Evolutionary conservation across 2,797 vertebrate species (phyloP).

Genomic region (Melanotaenia trifasciata): DNA sequence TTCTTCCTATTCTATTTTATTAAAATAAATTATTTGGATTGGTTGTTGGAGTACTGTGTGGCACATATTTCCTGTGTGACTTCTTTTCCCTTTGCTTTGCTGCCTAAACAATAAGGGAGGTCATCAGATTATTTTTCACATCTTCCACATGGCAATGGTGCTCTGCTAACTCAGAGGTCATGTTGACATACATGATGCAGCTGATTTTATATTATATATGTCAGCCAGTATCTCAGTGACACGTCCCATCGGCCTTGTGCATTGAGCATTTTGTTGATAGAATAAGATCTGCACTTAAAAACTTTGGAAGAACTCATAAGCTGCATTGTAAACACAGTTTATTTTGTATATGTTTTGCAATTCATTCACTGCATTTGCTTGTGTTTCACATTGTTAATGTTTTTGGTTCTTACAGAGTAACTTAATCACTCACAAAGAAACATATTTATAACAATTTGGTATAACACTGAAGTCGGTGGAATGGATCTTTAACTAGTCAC

Average conservation of each 20-base stretch:
- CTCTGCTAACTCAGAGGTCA: background rate
- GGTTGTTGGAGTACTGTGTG: background rate
- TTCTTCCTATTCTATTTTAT: too few species aligned
- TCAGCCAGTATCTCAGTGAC: background rate
- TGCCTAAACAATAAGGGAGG: background rate
- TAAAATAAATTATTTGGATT: too few species aligned
- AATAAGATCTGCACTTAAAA: background rate
- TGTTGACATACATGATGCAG: background rate
- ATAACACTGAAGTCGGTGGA: background rate
- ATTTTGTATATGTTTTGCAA: conserved; percentile 3
- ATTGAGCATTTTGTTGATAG: background rate
- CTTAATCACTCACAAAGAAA: background rate
- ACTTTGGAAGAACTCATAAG: background rate
- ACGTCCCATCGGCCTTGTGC: background rate
- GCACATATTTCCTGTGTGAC: background rate
- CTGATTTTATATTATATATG: background rate
- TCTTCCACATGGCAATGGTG: background rate
- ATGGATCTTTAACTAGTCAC: background rate
- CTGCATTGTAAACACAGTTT: background rate
- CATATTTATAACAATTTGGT: background rate
- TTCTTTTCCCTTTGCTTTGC: background rate
- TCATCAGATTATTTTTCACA: background rate
- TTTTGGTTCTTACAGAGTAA: background rate
- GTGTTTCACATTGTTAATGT: background rate
- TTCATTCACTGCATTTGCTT: conserved; percentile 8